phyloP scores from a whole-genome alignment of 2,888 invertebrate genomes.

The Eumacrocentrus americanus region DNA sequence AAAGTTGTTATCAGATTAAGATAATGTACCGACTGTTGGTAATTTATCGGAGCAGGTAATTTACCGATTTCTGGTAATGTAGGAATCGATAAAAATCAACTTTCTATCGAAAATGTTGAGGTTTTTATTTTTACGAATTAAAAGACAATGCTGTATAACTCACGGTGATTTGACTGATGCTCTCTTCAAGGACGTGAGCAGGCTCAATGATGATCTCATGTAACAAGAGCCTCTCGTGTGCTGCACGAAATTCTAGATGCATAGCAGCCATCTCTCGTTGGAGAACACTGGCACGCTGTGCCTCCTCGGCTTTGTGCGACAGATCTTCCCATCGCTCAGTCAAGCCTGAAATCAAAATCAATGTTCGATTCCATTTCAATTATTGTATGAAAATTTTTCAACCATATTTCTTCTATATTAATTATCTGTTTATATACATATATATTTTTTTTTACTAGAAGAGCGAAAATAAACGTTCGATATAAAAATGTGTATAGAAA shows the following conservation, averaged over 20 bases:
- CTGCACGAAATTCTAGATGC: slow-evolving; percentile 53
- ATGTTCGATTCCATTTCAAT: too few species aligned
- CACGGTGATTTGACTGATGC: slow-evolving; percentile 61
- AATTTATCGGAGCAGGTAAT: too few species aligned
- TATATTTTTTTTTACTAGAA: neutral
- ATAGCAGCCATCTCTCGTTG: slow-evolving; percentile 58
- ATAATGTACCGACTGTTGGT: too few species aligned
- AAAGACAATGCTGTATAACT: slow-evolving; percentile 41
- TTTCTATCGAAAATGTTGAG: neutral
- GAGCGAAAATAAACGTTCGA: neutral
- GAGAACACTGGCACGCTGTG: slow-evolving; percentile 56
- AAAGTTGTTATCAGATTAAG: too few species aligned
- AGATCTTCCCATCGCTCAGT: slow-evolving; percentile 63
- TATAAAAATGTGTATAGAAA: neutral
- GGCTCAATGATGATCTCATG: slow-evolving; percentile 54
- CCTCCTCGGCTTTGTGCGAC: slow-evolving; percentile 59
- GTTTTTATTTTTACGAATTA: neutral
- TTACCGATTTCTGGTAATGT: too few species aligned
- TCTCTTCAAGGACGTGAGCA: slow-evolving; percentile 58
- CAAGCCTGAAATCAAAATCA: slow-evolving; percentile 51
- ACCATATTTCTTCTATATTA: too few species aligned
- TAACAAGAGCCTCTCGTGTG: slow-evolving; percentile 52
- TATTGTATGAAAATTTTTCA: too few species aligned
- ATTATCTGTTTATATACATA: too few species aligned
- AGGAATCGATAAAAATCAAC: too few species aligned